These are phyloP conservation scores for Collichthys lucidus DNA, from an alignment of 2,113 vertebrate genomes.

Conservation along the genomic window DNA sequence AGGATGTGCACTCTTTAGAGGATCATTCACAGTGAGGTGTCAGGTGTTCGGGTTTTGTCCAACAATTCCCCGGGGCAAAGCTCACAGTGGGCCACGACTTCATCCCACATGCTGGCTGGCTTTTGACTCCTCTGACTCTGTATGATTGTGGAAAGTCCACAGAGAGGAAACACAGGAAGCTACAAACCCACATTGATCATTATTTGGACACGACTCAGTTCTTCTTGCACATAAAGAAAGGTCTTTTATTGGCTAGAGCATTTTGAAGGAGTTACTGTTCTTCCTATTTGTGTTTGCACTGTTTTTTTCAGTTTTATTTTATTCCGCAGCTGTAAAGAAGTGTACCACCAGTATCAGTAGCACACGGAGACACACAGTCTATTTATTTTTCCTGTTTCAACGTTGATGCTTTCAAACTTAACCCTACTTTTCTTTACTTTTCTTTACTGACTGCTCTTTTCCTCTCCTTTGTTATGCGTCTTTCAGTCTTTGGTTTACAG, in stretches of 20 bases:
- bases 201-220: neutral
- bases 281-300: neutral
- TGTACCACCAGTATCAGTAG: slow-evolving; percentile 36
- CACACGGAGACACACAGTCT: slow-evolving; percentile 47
- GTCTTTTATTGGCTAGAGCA: neutral
- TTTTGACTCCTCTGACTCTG: slow-evolving; percentile 32
- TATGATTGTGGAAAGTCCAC: neutral
- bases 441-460: slow-evolving; percentile 44
- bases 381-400: slow-evolving; percentile 52
- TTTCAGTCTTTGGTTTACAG: slow-evolving; percentile 62
- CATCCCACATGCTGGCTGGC: slow-evolving; percentile 31
- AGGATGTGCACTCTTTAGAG: slow-evolving; percentile 60
- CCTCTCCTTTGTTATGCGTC: slow-evolving; percentile 61
- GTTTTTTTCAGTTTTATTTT: slow-evolving; percentile 2
- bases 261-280: slow-evolving; percentile 8
- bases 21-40: slow-evolving; percentile 67
- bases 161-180: slow-evolving; percentile 23
- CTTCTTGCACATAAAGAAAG: slow-evolving; percentile 2
- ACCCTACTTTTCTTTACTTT: slow-evolving; percentile 65
- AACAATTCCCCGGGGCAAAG: slow-evolving; percentile 17
- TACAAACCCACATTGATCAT: slow-evolving; percentile 2
- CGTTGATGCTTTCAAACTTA: slow-evolving; percentile 47
- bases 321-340: neutral
- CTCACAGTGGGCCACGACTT: slow-evolving; percentile 28
- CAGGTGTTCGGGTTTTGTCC: slow-evolving; percentile 61